Evolutionary conservation across 1,140 invertebrate genomes (phyloP).

Genomic region (Gryon sp.): DNA sequence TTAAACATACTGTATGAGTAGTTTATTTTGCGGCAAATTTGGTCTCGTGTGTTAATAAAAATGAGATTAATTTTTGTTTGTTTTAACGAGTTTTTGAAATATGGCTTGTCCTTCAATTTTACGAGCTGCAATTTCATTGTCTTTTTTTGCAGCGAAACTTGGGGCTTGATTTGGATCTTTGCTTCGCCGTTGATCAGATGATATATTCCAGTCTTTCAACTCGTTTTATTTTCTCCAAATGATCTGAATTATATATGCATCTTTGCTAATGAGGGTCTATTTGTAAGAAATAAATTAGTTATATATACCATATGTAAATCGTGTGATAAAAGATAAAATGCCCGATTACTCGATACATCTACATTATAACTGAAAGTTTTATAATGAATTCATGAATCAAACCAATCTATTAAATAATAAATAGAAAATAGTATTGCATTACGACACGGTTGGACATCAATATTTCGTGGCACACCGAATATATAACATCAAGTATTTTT

Average conservation of each 20-base stretch:
- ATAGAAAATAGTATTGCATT: no score
- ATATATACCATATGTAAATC: slow-evolving; percentile 35
- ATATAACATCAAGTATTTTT: not conserved
- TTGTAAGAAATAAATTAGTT: slow-evolving; percentile 47
- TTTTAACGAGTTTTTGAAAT: slow-evolving; percentile 3
- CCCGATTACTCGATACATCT: not conserved
- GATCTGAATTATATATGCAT: slow-evolving; percentile 37
- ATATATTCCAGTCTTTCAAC: slow-evolving; percentile 14
- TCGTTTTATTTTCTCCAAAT: slow-evolving; percentile 18
- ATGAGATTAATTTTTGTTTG: slow-evolving; percentile 5
- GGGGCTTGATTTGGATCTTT: slow-evolving; percentile 21
- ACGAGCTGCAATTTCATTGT: slow-evolving; percentile 24
- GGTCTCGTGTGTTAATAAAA: not conserved
- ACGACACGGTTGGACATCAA: no score
- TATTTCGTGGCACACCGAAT: not conserved
- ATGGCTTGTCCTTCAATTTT: not conserved
- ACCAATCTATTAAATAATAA: not conserved
- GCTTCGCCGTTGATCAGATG: slow-evolving; percentile 10
- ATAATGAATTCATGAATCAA: slow-evolving; percentile 7
- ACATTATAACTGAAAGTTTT: slow-evolving; percentile 16
- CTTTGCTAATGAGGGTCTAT: slow-evolving; percentile 36
- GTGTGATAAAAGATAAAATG: slow-evolving; percentile 6
- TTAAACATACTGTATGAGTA: slow-evolving; percentile 11
- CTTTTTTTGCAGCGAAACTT: not conserved
- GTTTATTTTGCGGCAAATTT: not conserved